Evolutionary conservation across 2,797 vertebrate genomes (phyloP).

Genomic region (Helarctos malayanus): DNA sequence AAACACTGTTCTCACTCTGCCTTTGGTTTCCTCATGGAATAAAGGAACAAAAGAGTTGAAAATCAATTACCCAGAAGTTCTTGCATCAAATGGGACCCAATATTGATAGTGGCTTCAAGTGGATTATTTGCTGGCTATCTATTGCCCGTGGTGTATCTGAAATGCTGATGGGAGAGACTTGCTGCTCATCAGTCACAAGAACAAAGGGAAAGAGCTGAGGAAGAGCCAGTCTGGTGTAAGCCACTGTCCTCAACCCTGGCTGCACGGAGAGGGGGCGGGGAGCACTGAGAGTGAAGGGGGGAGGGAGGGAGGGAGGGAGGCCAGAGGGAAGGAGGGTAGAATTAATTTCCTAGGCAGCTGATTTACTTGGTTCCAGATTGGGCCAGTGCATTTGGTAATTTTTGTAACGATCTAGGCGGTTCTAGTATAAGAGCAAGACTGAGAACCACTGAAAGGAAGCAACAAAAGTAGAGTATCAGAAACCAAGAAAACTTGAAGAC

Average conservation of each 20-base stretch:
- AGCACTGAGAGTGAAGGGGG: neutral
- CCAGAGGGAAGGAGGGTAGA: neutral
- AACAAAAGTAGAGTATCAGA: neutral
- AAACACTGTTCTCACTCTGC: constrained; percentile 12
- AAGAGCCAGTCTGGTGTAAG: neutral
- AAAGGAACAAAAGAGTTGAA: constrained; percentile 18
- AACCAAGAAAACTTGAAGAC: neutral
- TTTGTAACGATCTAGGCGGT: neutral
- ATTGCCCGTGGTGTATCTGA: neutral
- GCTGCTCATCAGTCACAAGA: neutral
- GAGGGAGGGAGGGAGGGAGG: neutral
- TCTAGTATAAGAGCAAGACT: neutral
- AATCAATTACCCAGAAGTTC: constrained; percentile 13
- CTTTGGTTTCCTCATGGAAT: constrained; percentile 16
- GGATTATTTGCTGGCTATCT: neutral
- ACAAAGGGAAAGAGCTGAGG: neutral
- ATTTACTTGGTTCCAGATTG: neutral
- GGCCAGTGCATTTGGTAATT: neutral
- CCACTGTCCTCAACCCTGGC: neutral
- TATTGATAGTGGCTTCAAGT: neutral
- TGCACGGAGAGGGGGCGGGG: too few species aligned
- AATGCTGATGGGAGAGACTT: neutral
- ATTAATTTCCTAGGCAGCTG: neutral
- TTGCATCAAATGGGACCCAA: neutral
- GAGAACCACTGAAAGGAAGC: neutral